Base-by-base conservation (phyloP, 2,888 invertebrate genomes). In the Macrostomum cliftonense region DNA sequence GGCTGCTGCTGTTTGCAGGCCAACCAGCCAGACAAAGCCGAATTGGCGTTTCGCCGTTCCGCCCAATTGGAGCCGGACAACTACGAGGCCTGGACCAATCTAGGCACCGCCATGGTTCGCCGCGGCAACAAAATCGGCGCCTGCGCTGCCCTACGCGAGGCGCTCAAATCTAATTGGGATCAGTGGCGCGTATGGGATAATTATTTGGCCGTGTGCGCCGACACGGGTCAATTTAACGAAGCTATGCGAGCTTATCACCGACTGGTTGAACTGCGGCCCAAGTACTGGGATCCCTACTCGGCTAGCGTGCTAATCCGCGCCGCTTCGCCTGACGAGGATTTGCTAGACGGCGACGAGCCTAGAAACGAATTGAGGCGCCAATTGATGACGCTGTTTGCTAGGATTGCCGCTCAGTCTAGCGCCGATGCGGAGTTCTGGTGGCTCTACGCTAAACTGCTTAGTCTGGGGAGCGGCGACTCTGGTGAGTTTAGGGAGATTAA, bases 151-250 rank as follows among this genome's bases (percentile, higher is more conserved):
- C 72, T 91, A 20, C 78, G 82, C 60, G 93, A 95, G 70, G 83
- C 95, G 0, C 70, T 91, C 1, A 81, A 83, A 65, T 89, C 82
- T 68, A 87, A 86, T 71, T 89, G 80, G 64, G 75, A 74, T 43
- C 85, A 87, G 60, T 91, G 91, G 88, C 80, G 82, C 74, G 76
- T 82, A 20, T 95, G 95, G 95, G 91, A 93, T 65, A 97, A 95
- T 72, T 79, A 83, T 49, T 76, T 95, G 71, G 71, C 83, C 54
- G 67, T 69, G 53, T 57, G 64, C 54, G 78, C 82, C 55, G 89
- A 91, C 64, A 79, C 84, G 13, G 81, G 80, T 0, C 79, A 84
- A 63, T 83, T 85, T 66, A 78, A 80, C 47, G 86, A 89, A 67
- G 75, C 82, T 2, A 77, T 93, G 51, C 77, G 79, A 52, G 81